Conservation (phyloP, 1,140 invertebrate genomes). For the Ladona fulva region DNA sequence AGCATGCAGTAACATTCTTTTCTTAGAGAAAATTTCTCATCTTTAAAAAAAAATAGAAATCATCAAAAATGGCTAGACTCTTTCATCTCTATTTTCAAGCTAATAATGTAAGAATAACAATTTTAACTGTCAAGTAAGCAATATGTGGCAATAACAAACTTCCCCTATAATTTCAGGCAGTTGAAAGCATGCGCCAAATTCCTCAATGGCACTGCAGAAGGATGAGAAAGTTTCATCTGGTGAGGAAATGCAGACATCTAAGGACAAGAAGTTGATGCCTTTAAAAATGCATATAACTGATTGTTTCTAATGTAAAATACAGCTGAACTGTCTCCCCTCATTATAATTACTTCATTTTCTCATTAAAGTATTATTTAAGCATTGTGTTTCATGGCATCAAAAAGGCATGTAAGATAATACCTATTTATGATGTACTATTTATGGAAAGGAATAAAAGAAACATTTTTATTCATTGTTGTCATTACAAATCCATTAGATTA, state of each 20-base stretch:
- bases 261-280: constrained; percentile 39
- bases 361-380: no score
- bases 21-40: neutral
- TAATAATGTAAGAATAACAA: neutral
- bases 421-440: neutral
- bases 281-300: neutral
- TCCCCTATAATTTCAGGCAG: constrained; percentile 34
- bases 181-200: constrained; percentile 53
- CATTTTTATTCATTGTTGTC: no score
- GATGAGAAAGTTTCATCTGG: constrained; percentile 63
- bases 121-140: neutral
- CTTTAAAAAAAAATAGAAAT: neutral
- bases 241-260: constrained; percentile 57
- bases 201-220: constrained; percentile 72
- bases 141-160: no score
- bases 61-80: neutral
- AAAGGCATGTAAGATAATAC: neutral
- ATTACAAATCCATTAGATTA: no score
- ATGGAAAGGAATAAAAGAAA: neutral
- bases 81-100: no score
- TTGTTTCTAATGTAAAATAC: neutral
- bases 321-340: neutral
- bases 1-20: neutral
- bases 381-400: neutral
- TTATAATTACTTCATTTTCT: neutral